These are phyloP conservation scores for Leucophenga maculata DNA, from an alignment of 2,888 invertebrate genomes.

Conservation along the genomic window DNA sequence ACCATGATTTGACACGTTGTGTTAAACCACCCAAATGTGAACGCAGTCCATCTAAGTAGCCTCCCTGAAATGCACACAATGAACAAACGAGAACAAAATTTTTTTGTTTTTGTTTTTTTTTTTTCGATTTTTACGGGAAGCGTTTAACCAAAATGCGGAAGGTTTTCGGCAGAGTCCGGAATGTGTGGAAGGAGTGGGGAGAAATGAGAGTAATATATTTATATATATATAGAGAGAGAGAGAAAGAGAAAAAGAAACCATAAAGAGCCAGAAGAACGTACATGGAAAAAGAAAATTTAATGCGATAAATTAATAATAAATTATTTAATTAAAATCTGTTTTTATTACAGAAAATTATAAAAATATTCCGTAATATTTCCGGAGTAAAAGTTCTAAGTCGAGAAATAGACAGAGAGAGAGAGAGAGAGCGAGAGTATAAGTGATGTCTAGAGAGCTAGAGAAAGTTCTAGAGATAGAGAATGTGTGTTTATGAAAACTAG, in stretches of 20 bases:
- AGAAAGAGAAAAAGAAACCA: constrained; percentile 28
- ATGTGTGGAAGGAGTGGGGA: not conserved
- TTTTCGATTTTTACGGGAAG: constrained; percentile 8
- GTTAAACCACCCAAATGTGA: constrained; percentile 96
- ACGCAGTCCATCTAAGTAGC: constrained; percentile 94
- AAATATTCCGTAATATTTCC: constrained; percentile 11
- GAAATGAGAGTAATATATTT: not conserved
- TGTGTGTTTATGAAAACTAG: not conserved
- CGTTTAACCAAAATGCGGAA: too few relatives aligned
- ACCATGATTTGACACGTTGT: constrained; percentile 97
- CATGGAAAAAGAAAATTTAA: too few relatives aligned
- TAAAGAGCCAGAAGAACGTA: too few relatives aligned
- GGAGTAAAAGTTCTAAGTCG: too few relatives aligned
- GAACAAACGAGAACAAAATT: constrained; percentile 68
- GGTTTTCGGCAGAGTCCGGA: not conserved
- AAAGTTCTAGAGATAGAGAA: constrained; percentile 4
- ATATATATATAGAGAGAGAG: constrained; percentile 3
- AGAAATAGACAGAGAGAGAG: too few relatives aligned
- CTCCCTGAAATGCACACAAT: constrained; percentile 81
- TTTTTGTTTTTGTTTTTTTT: constrained; percentile 23
- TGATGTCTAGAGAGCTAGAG: not conserved
- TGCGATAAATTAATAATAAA: constrained; percentile 8
- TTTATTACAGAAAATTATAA: constrained; percentile 12
- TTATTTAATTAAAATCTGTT: not conserved
- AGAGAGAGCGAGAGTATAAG: too few relatives aligned